Percentiles rank a stretch among this genome's conserved stretches.
Evolutionary conservation across 2,888 invertebrate species (phyloP).

Genomic region (Drosophila imparisetae): DNA sequence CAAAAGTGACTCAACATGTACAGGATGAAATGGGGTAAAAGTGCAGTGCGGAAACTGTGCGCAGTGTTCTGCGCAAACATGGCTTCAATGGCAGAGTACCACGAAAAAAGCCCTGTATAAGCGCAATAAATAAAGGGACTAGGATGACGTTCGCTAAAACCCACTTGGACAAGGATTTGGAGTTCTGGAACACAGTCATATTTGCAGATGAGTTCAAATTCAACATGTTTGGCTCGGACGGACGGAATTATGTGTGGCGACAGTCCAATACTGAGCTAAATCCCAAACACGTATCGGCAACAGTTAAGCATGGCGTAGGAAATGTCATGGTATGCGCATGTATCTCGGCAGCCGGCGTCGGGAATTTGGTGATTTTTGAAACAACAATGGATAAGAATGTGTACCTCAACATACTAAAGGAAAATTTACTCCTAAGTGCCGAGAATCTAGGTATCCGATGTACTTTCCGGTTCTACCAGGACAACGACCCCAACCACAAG

Average conservation of each 20-base stretch:
- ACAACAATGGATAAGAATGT: neutral
- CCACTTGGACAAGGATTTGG: neutral
- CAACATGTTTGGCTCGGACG: too few species aligned
- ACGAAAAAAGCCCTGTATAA: too few species aligned
- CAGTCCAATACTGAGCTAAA: too few species aligned
- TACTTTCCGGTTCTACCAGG: neutral
- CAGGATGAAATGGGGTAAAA: neutral
- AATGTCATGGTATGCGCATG: neutral
- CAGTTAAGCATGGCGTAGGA: too few species aligned
- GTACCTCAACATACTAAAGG: neutral
- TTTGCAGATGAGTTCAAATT: neutral
- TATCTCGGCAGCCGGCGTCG: neutral
- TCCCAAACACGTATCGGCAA: too few species aligned
- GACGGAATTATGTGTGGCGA: too few species aligned
- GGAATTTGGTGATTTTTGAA: too few species aligned
- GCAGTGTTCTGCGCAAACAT: neutral
- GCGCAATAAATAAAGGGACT: too few species aligned
- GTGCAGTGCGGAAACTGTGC: neutral
- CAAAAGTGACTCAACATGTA: neutral
- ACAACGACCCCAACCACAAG: neutral
- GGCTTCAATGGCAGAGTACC: neutral
- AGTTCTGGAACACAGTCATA: neutral
- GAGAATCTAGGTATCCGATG: neutral
- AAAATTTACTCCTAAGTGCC: neutral
- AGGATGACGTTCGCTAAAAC: too few species aligned